A percentile compares a stretch with the other conserved stretches of the same genome.
These are phyloP conservation scores for Sarcophaga rosellei DNA, from an alignment of 2,888 invertebrate species.

Conservation along the genomic window DNA sequence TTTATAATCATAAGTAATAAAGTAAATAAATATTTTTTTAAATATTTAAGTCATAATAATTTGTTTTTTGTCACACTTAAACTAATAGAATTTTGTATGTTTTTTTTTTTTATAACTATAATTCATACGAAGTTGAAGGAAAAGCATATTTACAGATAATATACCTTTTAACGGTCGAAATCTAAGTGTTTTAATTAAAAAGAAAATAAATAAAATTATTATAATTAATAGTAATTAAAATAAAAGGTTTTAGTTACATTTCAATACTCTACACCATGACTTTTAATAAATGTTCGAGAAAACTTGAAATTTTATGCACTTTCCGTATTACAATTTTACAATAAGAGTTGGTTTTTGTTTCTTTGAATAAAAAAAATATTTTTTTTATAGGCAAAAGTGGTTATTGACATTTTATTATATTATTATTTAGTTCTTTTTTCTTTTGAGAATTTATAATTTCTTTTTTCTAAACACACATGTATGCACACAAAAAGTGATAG, in stretches of 20 bases:
- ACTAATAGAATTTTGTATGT: conserved; percentile 45
- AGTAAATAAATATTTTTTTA: conserved; percentile 48
- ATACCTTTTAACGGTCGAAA: background rate
- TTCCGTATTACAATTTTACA: no score
- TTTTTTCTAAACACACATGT: background rate
- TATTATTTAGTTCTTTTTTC: background rate
- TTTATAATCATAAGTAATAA: conserved; percentile 45
- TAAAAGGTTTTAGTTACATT: background rate
- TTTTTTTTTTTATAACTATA: conserved; percentile 51
- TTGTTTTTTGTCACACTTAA: conserved; percentile 43
- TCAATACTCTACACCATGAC: conserved; percentile 16
- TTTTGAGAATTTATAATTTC: background rate
- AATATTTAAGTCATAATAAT: conserved; percentile 34
- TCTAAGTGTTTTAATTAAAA: background rate
- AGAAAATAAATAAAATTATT: background rate
- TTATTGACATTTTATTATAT: background rate
- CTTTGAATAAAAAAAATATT: background rate
- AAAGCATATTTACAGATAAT: conserved; percentile 57
- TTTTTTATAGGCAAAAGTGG: conserved; percentile 9
- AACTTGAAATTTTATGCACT: no score
- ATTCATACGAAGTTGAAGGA: conserved; percentile 48
- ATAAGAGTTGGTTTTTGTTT: no score
- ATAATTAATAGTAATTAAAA: no score
- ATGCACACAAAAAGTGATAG: background rate
- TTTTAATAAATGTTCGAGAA: background rate